A percentile compares a stretch with the other conserved stretches of the same genome.
Conservation (phyloP, 2,888 invertebrate genomes). For the Amblyjoppa proteus region DNA sequence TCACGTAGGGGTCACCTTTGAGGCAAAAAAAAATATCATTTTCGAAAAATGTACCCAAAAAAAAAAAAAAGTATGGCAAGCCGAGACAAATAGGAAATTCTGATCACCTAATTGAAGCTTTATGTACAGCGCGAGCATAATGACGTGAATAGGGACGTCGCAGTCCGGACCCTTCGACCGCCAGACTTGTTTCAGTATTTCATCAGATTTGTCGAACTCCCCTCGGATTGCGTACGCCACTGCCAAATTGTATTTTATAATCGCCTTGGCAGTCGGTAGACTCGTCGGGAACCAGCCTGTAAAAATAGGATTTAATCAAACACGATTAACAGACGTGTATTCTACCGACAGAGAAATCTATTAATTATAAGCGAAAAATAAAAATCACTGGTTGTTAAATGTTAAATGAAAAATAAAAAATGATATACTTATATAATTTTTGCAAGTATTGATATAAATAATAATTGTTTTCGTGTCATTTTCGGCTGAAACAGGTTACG, state of each 20-base stretch:
- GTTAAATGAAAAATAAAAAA: too few relatives aligned
- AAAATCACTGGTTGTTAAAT: not conserved
- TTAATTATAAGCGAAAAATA: not conserved
- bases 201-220: constrained; percentile 89
- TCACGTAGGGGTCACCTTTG: constrained; percentile 87
- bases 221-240: constrained; percentile 91
- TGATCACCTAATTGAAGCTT: constrained; percentile 88
- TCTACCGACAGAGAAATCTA: not conserved
- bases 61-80: not conserved
- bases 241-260: constrained; percentile 92
- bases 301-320: constrained; percentile 62
- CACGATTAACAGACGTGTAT: not conserved
- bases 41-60: not conserved
- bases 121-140: constrained; percentile 89
- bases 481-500: too few relatives aligned
- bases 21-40: constrained; percentile 68
- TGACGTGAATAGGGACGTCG: constrained; percentile 88
- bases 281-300: constrained; percentile 89
- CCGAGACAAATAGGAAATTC: not conserved
- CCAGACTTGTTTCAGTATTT: constrained; percentile 86
- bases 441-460: too few relatives aligned
- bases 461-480: too few relatives aligned
- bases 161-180: constrained; percentile 85
- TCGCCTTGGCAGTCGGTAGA: constrained; percentile 88
- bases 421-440: too few relatives aligned